Evolutionary conservation across 2,888 invertebrate genomes (phyloP), one percentile per base, ranked within the genome.

Genomic region (Strigamia crassipes): DNA sequence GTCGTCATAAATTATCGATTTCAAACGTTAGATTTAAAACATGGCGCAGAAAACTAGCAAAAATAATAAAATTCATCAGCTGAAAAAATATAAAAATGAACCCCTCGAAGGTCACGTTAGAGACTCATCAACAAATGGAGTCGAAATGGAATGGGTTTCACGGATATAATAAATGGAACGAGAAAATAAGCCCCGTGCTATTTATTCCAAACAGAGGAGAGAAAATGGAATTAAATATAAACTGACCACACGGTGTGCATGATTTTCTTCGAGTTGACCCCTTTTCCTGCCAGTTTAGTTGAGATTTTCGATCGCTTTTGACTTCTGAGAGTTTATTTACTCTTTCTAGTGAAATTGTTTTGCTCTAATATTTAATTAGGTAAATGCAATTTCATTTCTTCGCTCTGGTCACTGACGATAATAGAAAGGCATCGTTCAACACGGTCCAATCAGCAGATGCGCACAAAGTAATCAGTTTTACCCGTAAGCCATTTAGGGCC

Each of bases 101-200:
- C 18, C 21, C 46, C 56, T 18, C 56, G 56, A 56, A 18, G 56
- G 56, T 5, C 5, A 18, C 9, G 56, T 56, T 56, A 56, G 56
- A 56, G 56, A 56, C 56, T 56, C 56, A 56, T 56, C 56, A 18
- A 56, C 56, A 56, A 56, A 56, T 56, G 56, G 56, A 56, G 56
- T 56, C 18, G 18, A 56, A 56, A 56, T 56, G 56, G 21, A 56
- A 56, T 56, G 56, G 56, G 56, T 8, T 56, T 56, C 56, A 56
- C 18, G 21, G 56, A 56, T 18, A 18, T 56, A 56, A 56, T 21
- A 56, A 56, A 56, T 56, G 56, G 56, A 8, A 21, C n/a, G 56
- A 21, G 56, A 18, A n/a, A n/a, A 6, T 6, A 9, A 18, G 18
- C 18, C 46, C n/a, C 15, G 46, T 15, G 0, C 15, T 46, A 6